phyloP scores from a whole-genome alignment of 2,113 vertebrate genomes.

The Passer domesticus region DNA sequence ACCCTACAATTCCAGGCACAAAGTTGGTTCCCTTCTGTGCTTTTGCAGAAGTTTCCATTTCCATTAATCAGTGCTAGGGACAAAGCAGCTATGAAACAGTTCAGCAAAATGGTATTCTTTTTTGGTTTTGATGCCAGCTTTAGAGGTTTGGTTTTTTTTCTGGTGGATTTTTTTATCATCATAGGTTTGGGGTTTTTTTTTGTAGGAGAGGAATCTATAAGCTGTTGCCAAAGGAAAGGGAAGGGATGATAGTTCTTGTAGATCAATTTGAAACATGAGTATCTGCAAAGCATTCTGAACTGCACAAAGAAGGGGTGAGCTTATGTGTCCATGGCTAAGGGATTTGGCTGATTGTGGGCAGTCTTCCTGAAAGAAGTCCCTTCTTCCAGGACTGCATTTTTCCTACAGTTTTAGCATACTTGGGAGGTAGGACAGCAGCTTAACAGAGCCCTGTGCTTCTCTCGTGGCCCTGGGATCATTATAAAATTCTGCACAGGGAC shows the following conservation, averaged over 20 bases:
- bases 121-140: background rate
- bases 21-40: background rate
- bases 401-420: background rate
- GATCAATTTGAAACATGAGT: background rate
- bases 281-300: background rate
- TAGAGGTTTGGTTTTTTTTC: background rate
- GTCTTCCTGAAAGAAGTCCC: background rate
- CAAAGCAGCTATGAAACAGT: background rate
- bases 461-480: background rate
- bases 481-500: background rate
- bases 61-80: background rate
- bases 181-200: background rate
- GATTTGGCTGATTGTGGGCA: background rate
- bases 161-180: background rate
- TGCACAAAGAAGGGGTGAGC: background rate
- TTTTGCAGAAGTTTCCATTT: background rate
- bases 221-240: background rate
- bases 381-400: background rate
- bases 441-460: background rate
- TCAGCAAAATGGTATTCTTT: background rate
- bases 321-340: fast-evolving
- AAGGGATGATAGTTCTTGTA: background rate
- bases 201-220: background rate
- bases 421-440: background rate
- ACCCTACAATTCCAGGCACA: background rate